These are phyloP conservation scores for Carposina sasakii DNA, from an alignment of 1,140 invertebrate species.

Conservation along the genomic window DNA sequence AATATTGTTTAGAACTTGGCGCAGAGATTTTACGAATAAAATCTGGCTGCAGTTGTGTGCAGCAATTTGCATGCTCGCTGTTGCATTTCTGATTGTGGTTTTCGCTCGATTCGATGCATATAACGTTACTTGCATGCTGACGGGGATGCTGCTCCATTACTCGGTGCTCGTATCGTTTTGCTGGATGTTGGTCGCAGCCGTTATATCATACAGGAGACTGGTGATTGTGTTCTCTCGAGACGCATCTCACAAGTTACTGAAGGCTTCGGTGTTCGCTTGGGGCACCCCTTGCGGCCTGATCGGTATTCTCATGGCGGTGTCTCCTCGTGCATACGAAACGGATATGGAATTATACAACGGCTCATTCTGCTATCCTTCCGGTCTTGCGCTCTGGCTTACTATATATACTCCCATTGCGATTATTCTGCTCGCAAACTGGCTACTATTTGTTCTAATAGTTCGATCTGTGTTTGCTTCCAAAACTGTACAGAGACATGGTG, in stretches of 20 bases:
- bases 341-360: slow-evolving; percentile 46
- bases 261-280: slow-evolving; percentile 64
- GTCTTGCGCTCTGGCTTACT: slow-evolving; percentile 59
- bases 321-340: slow-evolving; percentile 50
- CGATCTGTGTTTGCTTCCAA: slow-evolving; percentile 65
- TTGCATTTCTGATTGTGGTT: slow-evolving; percentile 52
- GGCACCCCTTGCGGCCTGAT: slow-evolving; percentile 54
- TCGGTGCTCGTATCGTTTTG: slow-evolving; percentile 64
- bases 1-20: slow-evolving; percentile 61
- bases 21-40: slow-evolving; percentile 68
- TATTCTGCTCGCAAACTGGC: slow-evolving; percentile 62
- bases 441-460: slow-evolving; percentile 66
- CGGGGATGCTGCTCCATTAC: slow-evolving; percentile 64
- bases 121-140: slow-evolving; percentile 48
- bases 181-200: slow-evolving; percentile 71
- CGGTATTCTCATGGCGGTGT: slow-evolving; percentile 52
- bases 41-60: slow-evolving; percentile 68
- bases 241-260: slow-evolving; percentile 63
- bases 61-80: slow-evolving; percentile 49
- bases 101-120: slow-evolving; percentile 46
- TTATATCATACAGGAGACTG: slow-evolving; percentile 63
- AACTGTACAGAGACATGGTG: slow-evolving; percentile 63
- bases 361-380: slow-evolving; percentile 65
- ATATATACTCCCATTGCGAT: slow-evolving; percentile 63
- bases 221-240: slow-evolving; percentile 64